Conservation (phyloP, 2,797 vertebrate species). For the Limnodromus scolopaceus region DNA sequence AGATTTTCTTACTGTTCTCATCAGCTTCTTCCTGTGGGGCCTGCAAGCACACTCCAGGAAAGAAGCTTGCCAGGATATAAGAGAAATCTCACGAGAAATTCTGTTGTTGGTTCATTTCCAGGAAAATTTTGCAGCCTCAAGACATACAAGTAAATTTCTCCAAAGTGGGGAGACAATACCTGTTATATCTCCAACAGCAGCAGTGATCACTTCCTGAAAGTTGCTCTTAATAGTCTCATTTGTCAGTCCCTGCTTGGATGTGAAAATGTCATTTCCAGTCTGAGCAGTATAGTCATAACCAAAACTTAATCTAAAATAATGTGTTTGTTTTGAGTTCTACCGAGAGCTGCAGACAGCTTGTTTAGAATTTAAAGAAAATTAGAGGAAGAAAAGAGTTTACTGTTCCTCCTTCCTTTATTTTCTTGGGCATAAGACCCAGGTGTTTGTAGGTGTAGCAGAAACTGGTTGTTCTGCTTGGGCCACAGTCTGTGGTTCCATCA, state of each 20-base stretch:
- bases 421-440: neutral
- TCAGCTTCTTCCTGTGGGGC: constrained; percentile 61
- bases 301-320: neutral
- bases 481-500: neutral
- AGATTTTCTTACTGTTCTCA: constrained; percentile 45
- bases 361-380: neutral
- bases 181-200: constrained; percentile 24
- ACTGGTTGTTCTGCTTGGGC: neutral
- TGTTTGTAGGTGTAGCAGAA: neutral
- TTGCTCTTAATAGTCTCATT: neutral
- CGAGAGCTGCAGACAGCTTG: neutral
- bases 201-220: constrained; percentile 22
- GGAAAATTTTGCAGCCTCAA: constrained; percentile 41
- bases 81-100: constrained; percentile 60
- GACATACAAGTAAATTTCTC: constrained; percentile 9
- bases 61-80: constrained; percentile 53
- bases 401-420: neutral
- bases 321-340: neutral
- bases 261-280: constrained; percentile 22
- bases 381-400: neutral
- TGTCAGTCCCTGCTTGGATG: neutral
- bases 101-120: constrained; percentile 47
- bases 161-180: neutral
- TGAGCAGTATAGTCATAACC: neutral
- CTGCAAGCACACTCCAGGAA: constrained; percentile 43